Base-by-base conservation (phyloP, 2,797 vertebrate genomes). In the Thamnophis elegans region DNA sequence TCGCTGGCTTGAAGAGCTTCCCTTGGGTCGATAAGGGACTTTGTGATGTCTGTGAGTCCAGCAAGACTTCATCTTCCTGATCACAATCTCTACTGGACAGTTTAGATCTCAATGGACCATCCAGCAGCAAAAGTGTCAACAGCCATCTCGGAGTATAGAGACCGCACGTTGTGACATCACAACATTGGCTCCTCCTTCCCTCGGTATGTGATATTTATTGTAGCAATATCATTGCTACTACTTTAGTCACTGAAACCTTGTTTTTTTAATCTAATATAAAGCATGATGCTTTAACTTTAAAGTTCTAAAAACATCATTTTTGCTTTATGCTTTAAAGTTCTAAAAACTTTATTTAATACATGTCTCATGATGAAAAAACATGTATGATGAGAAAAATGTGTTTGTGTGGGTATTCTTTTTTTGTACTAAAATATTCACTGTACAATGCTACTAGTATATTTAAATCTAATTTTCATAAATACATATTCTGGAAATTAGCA, bases 171-270 rank as follows among this genome's bases (percentile, higher is more conserved):
- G n/a, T n/a, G n/a, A n/a, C n/a, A n/a, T n/a, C n/a, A n/a, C n/a
- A n/a, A n/a, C n/a, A n/a, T n/a, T n/a, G n/a, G n/a, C n/a, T n/a
- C n/a, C n/a, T n/a, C n/a, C n/a, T n/a, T n/a, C n/a, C n/a, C n/a
- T n/a, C n/a, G n/a, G n/a, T 62, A 85, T 1, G 78, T 3, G 16
- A 51, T 73, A 88, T 87, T 73, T 73, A 73, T 36, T 32, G 91
- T 85, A 93, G 78, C 85, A 85, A 91, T 88, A 87, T 60, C 47
- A 60, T 56, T 85, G 86, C 11, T 78, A 62, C 22, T 62, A 87
- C 51, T 91, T n/a, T 85, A 87, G 51, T 26, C 87, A 89, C 51
- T 42, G 51, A 91, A 56, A 58, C 11, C 32, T 65, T 93, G 22
- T 5, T 53, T 91, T 7, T 28, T 25, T 16, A 62, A 88, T 14